These are phyloP conservation scores for Agrypnus murinus DNA, from an alignment of 2,888 invertebrate species.

Conservation along the genomic window DNA sequence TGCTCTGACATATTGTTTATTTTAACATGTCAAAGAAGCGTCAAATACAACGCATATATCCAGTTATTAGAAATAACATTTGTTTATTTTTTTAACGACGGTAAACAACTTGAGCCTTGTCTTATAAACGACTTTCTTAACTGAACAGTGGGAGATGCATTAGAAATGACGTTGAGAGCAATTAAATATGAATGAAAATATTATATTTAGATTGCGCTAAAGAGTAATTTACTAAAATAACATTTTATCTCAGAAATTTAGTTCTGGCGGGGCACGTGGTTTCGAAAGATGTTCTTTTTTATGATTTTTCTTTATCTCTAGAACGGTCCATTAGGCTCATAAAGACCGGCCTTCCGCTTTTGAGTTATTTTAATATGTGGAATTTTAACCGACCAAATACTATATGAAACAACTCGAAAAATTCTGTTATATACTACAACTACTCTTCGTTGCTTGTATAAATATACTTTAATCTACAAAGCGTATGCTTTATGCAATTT, in stretches of 20 bases:
- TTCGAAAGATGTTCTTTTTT: constrained; percentile 46
- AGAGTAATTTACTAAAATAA: constrained; percentile 55
- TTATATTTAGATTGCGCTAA: constrained; percentile 50
- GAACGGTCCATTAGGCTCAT: constrained; percentile 50
- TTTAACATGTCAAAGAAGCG: constrained; percentile 49
- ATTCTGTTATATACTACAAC: constrained; percentile 21
- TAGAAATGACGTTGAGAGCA: constrained; percentile 18
- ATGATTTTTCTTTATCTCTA: constrained; percentile 50
- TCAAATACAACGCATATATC: constrained; percentile 46
- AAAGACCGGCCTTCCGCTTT: constrained; percentile 49
- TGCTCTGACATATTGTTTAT: constrained; percentile 50
- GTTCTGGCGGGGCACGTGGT: constrained; percentile 53
- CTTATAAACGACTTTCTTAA: background rate
- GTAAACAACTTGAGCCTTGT: background rate
- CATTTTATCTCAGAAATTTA: constrained; percentile 54
- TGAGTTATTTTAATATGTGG: constrained; percentile 49
- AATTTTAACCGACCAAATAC: constrained; percentile 45
- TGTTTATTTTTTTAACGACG: constrained; percentile 27
- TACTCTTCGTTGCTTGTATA: constrained; percentile 13
- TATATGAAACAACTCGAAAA: constrained; percentile 43
- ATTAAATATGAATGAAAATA: constrained; percentile 22
- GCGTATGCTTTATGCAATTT: constrained; percentile 23
- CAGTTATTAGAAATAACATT: constrained; percentile 38
- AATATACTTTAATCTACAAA: constrained; percentile 44
- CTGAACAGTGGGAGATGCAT: constrained; percentile 7